Evolutionary conservation across 1,140 invertebrate species (phyloP).

Genomic region (Zaprionus davidi): DNA sequence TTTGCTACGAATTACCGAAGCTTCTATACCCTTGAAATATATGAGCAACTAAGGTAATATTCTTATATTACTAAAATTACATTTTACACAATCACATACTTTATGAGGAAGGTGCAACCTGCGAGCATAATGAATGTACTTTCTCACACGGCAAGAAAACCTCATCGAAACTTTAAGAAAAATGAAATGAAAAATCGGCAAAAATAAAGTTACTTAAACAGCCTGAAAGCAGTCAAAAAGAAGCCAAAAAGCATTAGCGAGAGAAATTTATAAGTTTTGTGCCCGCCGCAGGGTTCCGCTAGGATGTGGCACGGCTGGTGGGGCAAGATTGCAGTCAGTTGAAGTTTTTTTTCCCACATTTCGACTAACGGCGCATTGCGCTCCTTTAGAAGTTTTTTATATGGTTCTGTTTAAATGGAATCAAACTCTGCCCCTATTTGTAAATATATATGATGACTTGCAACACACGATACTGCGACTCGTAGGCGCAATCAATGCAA

Average conservation of each 20-base stretch:
- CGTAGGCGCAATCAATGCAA: slow-evolving; percentile 40
- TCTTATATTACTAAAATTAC: too few relatives aligned
- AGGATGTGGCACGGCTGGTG: background rate
- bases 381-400: slow-evolving; percentile 43
- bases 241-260: slow-evolving; percentile 61
- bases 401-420: slow-evolving; percentile 37
- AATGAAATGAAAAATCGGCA: slow-evolving; percentile 54
- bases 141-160: background rate
- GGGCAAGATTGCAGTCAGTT: slow-evolving; percentile 63
- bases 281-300: slow-evolving; percentile 5
- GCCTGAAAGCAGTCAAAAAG: slow-evolving; percentile 7
- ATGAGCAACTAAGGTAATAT: too few relatives aligned
- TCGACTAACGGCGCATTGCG: slow-evolving; percentile 59
- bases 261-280: slow-evolving; percentile 73
- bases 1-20: background rate
- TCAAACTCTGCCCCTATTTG: slow-evolving; percentile 68
- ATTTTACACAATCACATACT: too few relatives aligned
- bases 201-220: slow-evolving; percentile 50
- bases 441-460: slow-evolving; percentile 49
- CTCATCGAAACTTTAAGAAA: slow-evolving; percentile 5
- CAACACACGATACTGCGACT: slow-evolving; percentile 41
- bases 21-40: background rate
- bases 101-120: too few relatives aligned
- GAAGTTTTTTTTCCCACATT: slow-evolving; percentile 57
- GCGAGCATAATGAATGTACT: background rate